phyloP scores from a whole-genome alignment of 2,888 invertebrate species.

The Ceramica pisi region DNA sequence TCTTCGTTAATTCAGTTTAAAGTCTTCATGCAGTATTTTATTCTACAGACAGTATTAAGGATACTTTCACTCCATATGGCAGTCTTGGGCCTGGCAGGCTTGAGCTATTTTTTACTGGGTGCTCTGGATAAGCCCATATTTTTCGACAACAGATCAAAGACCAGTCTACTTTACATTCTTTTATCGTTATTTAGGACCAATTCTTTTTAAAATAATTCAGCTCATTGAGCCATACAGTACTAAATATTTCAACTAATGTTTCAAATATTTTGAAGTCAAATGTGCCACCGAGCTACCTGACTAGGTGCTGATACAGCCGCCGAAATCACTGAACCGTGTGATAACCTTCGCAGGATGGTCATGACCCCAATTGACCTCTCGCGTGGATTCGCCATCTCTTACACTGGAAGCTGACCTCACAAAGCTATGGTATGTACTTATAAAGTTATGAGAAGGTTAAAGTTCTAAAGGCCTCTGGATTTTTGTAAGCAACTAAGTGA shows the following conservation, averaged over 20 bases:
- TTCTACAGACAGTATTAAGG: no score
- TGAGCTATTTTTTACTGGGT: no score
- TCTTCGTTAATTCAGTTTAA: no score
- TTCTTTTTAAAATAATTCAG: no score
- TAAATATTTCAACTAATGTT: background rate
- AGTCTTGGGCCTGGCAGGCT: no score
- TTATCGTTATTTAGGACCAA: no score
- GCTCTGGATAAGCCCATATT: no score
- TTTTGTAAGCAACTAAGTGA: background rate
- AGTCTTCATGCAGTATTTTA: no score
- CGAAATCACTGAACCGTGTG: background rate
- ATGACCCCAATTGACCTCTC: constrained; percentile 33
- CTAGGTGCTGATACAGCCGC: background rate
- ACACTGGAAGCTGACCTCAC: constrained; percentile 8
- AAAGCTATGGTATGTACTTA: constrained; percentile 10
- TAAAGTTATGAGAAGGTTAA: constrained; percentile 22
- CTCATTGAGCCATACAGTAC: no score
- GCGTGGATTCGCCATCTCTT: constrained; percentile 17
- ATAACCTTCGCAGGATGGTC: constrained; percentile 15
- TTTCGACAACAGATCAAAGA: no score
- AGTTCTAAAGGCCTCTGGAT: background rate
- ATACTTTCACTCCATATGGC: no score
- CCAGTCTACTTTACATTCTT: no score
- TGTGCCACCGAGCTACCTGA: background rate
- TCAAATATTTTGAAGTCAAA: background rate